Evolutionary conservation across 2,113 vertebrate species (phyloP), one percentile per base, ranked within the genome.

Genomic region (Phaethornis superciliosus): DNA sequence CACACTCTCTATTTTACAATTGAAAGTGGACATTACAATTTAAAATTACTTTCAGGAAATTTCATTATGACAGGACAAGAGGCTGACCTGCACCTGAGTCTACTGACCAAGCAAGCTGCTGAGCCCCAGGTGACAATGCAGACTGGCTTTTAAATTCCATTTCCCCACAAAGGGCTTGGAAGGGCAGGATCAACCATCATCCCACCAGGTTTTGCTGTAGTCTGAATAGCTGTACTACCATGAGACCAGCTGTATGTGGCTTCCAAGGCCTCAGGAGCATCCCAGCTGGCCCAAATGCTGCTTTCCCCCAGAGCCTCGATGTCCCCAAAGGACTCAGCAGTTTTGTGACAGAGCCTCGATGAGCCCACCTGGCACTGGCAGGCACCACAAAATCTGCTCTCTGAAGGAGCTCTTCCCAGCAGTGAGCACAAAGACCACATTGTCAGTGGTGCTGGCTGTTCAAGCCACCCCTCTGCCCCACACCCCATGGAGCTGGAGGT

Each of bases 381-480:
- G 35, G 15, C 11, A 5, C 12, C 32, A 28, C 0, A 1, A 49
- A 55, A 35, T 0, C 0, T 13, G 40, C 19, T 28, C 52, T 13
- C n/a, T 5, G 64, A 26, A 28, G 26, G 7, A 60, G 46, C 59
- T 44, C 32, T 26, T 44, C 67, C 60, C 80, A 63, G 55, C 74
- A 69, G 55, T 32, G 3, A 79, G 79, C 27, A 51, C 33, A 56
- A 69, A 30, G 60, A 33, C 54, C 26, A 5, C 0, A 7, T 4
- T 30, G 42, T 30, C 4, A 19, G 17, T 2, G 44, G 35, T 21
- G 15, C 32, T 6, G 9, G 35, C 28, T 63, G 56, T 65, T 44
- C 55, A 2, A 13, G 5, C 22, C 23, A 7, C 10, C 32, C 47
- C 12, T 27, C 46, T 27, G 4, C 51, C 32, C 32, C 5, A 5